phyloP scores from a whole-genome alignment of 2,797 vertebrate genomes.

The Chloroceryle amazona region DNA sequence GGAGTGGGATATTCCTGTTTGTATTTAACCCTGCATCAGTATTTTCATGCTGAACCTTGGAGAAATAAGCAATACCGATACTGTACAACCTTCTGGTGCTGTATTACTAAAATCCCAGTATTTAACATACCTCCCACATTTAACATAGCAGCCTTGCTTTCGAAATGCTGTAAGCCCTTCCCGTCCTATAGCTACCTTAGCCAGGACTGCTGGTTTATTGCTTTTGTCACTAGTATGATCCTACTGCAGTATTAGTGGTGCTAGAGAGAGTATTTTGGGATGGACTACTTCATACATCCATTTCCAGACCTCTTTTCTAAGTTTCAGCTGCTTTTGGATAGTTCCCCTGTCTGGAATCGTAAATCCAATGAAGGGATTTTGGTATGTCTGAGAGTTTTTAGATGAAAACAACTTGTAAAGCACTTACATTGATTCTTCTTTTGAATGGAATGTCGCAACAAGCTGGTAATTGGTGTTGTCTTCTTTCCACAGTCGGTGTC shows the following conservation, averaged over 20 bases:
- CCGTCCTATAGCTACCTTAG: background rate
- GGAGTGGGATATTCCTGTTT: background rate
- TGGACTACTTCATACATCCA: background rate
- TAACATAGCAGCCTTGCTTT: background rate
- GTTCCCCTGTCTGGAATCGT: background rate
- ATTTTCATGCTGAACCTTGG: background rate
- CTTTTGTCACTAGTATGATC: background rate
- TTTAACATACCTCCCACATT: background rate
- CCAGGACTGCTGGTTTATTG: background rate
- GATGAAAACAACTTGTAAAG: background rate
- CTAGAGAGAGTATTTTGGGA: background rate
- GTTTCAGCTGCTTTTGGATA: background rate
- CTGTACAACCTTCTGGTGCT: background rate
- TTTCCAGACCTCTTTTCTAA: background rate
- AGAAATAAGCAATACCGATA: background rate
- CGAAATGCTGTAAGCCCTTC: background rate
- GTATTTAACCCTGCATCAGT: background rate
- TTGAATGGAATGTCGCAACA: background rate
- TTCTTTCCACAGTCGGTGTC: constrained; percentile 84
- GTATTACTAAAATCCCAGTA: background rate
- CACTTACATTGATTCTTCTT: background rate
- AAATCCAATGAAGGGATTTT: background rate
- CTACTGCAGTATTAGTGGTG: background rate
- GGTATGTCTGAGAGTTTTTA: background rate
- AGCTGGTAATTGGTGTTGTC: background rate